Base-by-base conservation (phyloP, 2,888 invertebrate genomes). In the Ormia ochracea region DNA sequence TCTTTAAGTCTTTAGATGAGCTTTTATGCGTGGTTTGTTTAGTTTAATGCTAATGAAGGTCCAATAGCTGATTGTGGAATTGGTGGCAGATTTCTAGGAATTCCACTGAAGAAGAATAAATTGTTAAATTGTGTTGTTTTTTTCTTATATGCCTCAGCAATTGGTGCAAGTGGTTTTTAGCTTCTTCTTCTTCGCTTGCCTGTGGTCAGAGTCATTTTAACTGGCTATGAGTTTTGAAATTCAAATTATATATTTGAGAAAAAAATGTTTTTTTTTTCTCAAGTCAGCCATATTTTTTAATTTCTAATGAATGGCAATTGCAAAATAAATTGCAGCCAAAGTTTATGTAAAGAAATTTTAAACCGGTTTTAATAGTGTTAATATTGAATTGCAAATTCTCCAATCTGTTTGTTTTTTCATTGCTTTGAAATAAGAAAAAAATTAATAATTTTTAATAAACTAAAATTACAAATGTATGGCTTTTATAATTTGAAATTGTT, bases 31-130 rank as follows among this genome's bases (percentile, higher is more conserved):
- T 78, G 63, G 61, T 72, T 66, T 74, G 68, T 48, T 59, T 41
- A 21, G 78, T 70, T 65, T 72, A 79, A 79, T 79, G 78, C 78
- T 79, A 79, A 79, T 79, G 78, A 79, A 79, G 69, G 78, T 70
- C 52, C 69, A 43, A 23, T 28, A 4, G 36, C 10, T 52, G 41
- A 31, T n/a, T 26, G 41, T 41, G 50, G 48, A 65, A 50, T 36
- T 65, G 50, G 50, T 65, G 58, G 69, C 48, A 38, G 43, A 58
- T 63, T 63, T 72, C 72, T 33, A 36, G 52, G 61, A 72, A 72
- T 54, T 63, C 52, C 36, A 38, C 52, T 52, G 17, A 31, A 61
- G 38, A 61, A 45, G 12, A 26, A 50, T 65, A 52, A 52, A 66
- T 38, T 12, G 14, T 72, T 38, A 70, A 70, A 59, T 33, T 72